Conservation (phyloP, 1,140 invertebrate species). For the Hypothenemus hampei region DNA sequence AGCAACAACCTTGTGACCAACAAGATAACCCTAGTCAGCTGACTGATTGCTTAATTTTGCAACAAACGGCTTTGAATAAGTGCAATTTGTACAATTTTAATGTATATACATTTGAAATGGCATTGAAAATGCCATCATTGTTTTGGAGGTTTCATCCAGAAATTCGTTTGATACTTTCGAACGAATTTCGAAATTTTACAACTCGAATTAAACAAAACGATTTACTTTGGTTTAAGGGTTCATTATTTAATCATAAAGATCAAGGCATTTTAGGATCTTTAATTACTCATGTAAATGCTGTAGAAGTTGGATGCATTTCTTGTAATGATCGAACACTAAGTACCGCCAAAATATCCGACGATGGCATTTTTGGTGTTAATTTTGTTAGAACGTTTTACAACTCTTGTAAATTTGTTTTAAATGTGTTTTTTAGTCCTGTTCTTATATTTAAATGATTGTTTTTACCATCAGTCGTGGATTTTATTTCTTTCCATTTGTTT, state of each 20-base stretch:
- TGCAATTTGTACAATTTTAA: conserved; percentile 69
- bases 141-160: conserved; percentile 58
- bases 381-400: conserved; percentile 52
- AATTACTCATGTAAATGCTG: conserved; percentile 54
- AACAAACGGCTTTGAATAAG: conserved; percentile 47
- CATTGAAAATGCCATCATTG: conserved; percentile 62
- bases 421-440: conserved; percentile 70
- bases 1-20: conserved; percentile 51
- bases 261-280: conserved; percentile 51
- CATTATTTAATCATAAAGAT: conserved; percentile 38
- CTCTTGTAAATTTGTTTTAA: conserved; percentile 66
- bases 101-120: conserved; percentile 56
- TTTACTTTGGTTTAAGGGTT: conserved; percentile 68
- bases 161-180: conserved; percentile 54
- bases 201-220: conserved; percentile 59
- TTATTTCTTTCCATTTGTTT: background rate
- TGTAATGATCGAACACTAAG: conserved; percentile 56
- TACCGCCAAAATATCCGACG: conserved; percentile 49
- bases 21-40: conserved; percentile 46
- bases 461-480: background rate
- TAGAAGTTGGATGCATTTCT: conserved; percentile 61
- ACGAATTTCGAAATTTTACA: conserved; percentile 69
- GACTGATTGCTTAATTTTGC: conserved; percentile 50
- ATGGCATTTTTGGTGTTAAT: conserved; percentile 45
- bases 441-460: conserved; percentile 61